Evolutionary conservation across 1,140 invertebrate species (phyloP), one percentile per base, ranked within the genome.

Genomic region (Heliconius hewitsoni): DNA sequence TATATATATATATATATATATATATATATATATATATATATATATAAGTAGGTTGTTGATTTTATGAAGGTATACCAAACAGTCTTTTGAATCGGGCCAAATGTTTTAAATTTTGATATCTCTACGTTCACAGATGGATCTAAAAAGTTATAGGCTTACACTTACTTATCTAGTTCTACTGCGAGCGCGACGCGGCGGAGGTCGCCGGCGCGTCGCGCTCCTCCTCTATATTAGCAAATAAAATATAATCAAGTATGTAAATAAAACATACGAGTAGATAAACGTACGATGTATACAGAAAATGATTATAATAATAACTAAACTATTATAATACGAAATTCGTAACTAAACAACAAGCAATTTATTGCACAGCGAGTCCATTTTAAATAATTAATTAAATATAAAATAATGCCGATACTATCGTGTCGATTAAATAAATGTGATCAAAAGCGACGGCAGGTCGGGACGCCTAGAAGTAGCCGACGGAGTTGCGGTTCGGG

Each of bases 11-110:
- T 23, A 23, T 23, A 23, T 23, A 23, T 23, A 23, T 23, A 23
- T 23, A 23, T 23, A n/a, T n/a, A n/a, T n/a, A n/a, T n/a, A n/a
- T n/a, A n/a, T 0, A 74, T 78, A 23, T 23, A 23, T 23, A 23
- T 23, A 89, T 87, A 46, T 46, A 46, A 46, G 83, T 86, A 84
- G 82, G 83, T 90, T 88, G 87, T 82, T 87, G 89, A 88, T 87
- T 86, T 87, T 88, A 91, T 91, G 90, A 91, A 93, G 92, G 94
- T 95, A 94, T 94, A 95, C 93, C 89, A 89, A 94, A 95, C 94
- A 95, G 94, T 95, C 94, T 94, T 95, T 94, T 91, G 89, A 91
- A 93, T 89, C 89, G 88, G 93, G 94, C 93, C 94, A 87, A 95
- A 95, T 93, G 87, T 88, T 92, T 91, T 85, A 84, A 94, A 93